Base-by-base conservation (phyloP, 2,888 invertebrate species). In the Ischnura elegans region DNA sequence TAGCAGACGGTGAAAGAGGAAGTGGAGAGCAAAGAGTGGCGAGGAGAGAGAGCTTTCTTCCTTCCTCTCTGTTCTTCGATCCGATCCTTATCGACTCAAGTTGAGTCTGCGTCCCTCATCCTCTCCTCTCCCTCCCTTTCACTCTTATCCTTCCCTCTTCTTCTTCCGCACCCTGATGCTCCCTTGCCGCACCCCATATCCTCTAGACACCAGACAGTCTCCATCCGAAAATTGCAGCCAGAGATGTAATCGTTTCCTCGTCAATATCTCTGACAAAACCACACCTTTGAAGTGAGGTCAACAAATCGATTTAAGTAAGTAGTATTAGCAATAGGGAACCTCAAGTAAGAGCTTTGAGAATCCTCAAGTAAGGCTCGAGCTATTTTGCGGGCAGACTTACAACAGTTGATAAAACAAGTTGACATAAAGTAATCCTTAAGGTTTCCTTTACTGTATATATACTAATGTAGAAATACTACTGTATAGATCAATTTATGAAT, bases 221-320 rank as follows among this genome's bases (percentile, higher is more conserved):
- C 55, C 55, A 13, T 21, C 19, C 21, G 19, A 3, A 13, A 3
- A 10, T 61, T 25, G 21, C 61, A 25, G n/a, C n/a, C 76, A 36
- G 29, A 66, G 8, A 61, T 43, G 90, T 90, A 90, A 90, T 90
- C 90, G 90, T 66, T 90, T 90, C 90, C 90, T 61, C 66, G 90
- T 90, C 90, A 90, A 90, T 61, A 66, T 90, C 90, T 90, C 90
- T 66, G 16, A 19, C 19, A 66, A 90, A 90, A 90, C 90, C 90
- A 90, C 90, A 90, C 66, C 90, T 90, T 45, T 43, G 90, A 90
- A 43, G 90, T 55, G 90, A 90, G 90, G 61, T 45, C 90, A 90
- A 90, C 90, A 90, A 90, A 90, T 90, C 90, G 90, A 90, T 90
- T 90, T 90, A 66, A 42, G n/a, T n/a, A n/a, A n/a, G n/a, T n/a